Conservation (phyloP, 2,797 vertebrate genomes). For the Onychomys arenicola region DNA sequence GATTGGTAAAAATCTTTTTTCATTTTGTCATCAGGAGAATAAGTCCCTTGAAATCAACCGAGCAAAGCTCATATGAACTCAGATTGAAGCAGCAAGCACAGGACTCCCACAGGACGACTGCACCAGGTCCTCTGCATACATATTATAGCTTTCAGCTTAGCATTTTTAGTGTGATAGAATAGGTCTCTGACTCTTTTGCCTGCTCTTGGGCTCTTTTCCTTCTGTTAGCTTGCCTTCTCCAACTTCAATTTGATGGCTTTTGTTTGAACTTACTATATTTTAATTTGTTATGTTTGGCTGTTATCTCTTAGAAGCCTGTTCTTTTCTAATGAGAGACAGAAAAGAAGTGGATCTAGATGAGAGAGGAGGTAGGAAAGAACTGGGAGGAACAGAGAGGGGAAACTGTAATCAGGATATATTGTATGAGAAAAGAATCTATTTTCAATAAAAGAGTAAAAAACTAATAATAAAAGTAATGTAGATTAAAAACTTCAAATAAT, state of each 20-base stretch:
- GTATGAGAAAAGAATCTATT: background rate
- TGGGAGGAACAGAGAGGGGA: background rate
- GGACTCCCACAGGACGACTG: fast-evolving
- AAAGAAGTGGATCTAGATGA: no score
- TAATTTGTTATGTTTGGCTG: background rate
- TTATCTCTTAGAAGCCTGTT: background rate
- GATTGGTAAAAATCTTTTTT: background rate
- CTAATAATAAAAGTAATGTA: background rate
- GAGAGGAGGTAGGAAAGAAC: background rate
- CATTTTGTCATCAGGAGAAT: background rate
- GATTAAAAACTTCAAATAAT: background rate
- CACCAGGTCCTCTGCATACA: background rate
- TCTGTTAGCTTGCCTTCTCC: background rate
- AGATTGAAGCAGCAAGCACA: background rate
- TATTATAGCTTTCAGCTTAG: background rate
- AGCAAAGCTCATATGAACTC: background rate
- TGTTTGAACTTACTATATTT: background rate
- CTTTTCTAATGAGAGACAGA: background rate
- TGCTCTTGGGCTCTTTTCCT: background rate
- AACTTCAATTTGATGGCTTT: background rate
- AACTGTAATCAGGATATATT: background rate
- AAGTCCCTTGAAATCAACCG: background rate
- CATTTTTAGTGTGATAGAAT: background rate
- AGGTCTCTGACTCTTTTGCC: background rate
- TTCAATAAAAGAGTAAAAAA: background rate